Conservation (phyloP, 2,797 vertebrate species). For the Anableps anableps region DNA sequence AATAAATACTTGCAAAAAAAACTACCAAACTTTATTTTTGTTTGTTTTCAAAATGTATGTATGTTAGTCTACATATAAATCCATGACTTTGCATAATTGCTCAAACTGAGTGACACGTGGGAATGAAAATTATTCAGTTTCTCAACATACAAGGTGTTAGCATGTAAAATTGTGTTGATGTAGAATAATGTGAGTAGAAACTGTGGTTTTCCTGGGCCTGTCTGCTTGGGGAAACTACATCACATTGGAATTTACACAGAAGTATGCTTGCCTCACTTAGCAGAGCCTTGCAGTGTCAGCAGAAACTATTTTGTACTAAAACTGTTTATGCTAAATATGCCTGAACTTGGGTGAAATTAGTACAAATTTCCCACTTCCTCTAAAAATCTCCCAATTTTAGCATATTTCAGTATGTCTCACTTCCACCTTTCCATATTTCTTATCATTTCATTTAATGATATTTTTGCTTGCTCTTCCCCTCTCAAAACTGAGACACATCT, state of each 20-base stretch:
- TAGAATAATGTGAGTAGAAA: conserved; percentile 56
- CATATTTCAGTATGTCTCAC: conserved; percentile 32
- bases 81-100: conserved; percentile 29
- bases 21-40: conserved; percentile 27
- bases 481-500: conserved; percentile 86
- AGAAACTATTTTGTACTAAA: conserved; percentile 40
- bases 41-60: conserved; percentile 32
- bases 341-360: conserved; percentile 16
- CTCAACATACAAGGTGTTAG: conserved; percentile 71
- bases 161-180: conserved; percentile 61
- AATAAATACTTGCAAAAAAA: conserved; percentile 29
- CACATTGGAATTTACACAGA: conserved; percentile 67
- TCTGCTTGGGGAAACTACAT: conserved; percentile 53
- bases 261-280: conserved; percentile 45
- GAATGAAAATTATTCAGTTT: conserved; percentile 55
- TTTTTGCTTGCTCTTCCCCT: conserved; percentile 35
- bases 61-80: conserved; percentile 56
- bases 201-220: conserved; percentile 71
- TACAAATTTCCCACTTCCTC: conserved; percentile 59
- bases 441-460: conserved; percentile 5
- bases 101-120: conserved; percentile 71
- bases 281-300: conserved; percentile 46
- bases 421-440: conserved; percentile 41
- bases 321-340: conserved; percentile 31
- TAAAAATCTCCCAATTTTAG: conserved; percentile 44